Evolutionary conservation across 2,888 invertebrate genomes (phyloP).

Genomic region (Dysmachus trigonus): DNA sequence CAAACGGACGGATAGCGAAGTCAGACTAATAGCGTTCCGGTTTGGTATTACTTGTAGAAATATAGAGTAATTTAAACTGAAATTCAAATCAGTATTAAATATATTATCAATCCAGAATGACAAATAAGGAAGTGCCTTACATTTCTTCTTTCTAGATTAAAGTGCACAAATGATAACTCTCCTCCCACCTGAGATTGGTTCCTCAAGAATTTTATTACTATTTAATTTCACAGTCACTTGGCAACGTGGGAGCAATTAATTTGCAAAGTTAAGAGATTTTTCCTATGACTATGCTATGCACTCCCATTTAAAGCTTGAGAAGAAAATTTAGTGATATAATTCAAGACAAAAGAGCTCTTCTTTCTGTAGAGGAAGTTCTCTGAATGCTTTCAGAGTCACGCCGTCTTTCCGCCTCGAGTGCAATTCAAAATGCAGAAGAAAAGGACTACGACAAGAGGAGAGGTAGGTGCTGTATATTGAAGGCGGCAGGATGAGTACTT

Average conservation of each 20-base stretch:
- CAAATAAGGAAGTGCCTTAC: too few species aligned
- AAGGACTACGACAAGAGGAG: not conserved
- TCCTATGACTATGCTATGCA: not conserved
- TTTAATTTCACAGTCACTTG: not conserved
- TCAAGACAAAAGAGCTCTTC: not conserved
- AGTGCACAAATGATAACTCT: not conserved
- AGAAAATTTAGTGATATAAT: not conserved
- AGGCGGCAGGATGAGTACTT: not conserved
- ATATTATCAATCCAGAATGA: too few species aligned
- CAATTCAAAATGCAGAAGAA: not conserved
- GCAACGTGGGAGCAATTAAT: not conserved
- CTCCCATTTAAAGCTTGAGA: not conserved
- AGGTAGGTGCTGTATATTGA: not conserved
- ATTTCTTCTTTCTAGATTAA: not conserved
- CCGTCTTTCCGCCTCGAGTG: not conserved
- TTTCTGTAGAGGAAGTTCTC: not conserved
- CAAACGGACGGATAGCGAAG: too few species aligned
- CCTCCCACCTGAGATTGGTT: not conserved
- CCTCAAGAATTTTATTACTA: not conserved
- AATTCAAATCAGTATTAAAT: too few species aligned
- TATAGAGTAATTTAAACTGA: too few species aligned
- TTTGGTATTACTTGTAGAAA: too few species aligned
- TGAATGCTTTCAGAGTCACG: not conserved
- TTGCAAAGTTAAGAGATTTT: not conserved
- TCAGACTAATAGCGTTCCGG: too few species aligned